Base-by-base conservation (phyloP, 2,797 vertebrate species). In the Ispidina lecontei region DNA sequence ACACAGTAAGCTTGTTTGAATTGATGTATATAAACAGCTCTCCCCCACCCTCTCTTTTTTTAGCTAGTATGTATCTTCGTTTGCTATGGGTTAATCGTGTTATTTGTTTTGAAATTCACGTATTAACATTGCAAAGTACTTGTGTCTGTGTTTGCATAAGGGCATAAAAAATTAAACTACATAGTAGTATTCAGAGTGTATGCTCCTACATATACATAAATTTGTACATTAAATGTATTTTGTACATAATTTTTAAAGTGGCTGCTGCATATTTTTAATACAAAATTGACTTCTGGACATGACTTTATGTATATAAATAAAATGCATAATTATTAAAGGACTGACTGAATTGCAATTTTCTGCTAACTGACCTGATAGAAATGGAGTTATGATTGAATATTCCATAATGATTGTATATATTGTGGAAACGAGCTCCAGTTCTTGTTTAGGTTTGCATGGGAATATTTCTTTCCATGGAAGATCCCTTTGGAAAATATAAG, bases 271-370 rank as follows among this genome's bases (percentile, higher is more conserved):
- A 46, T 90, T 91, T 97, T 97, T 94, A 87, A 75, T 91, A 67
- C 78, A 85, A 82, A 94, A 70, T 91, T 95, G 70, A 70, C 23
- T 65, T 95, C 31, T 88, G 69, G 51, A 25, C 59, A 4, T 75
- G 91, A 14, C 59, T 95, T 88, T 89, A 70, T 93, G 14, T 96
- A 88, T 82, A 54, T 83, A 89, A 97, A 93, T 95, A 96, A 94
- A 97, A 95, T 78, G 68, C 69, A 28, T 80, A 72, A 72, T 91
- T 94, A 35, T 72, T 91, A 39, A 89, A 90, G 31, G 18, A 92
- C 43, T 77, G 81, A 72, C 46, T 89, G 81, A 89, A 69, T 86
- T 91, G 93, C 56, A 77, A 31, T 96, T 92, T 91, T 44, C 90
- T 93, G 14, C 85, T 88, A 89, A 67, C 26, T 43, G 81, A 43